Evolutionary conservation across 1,140 invertebrate genomes (phyloP).

Genomic region (Diploscapter pachys): DNA sequence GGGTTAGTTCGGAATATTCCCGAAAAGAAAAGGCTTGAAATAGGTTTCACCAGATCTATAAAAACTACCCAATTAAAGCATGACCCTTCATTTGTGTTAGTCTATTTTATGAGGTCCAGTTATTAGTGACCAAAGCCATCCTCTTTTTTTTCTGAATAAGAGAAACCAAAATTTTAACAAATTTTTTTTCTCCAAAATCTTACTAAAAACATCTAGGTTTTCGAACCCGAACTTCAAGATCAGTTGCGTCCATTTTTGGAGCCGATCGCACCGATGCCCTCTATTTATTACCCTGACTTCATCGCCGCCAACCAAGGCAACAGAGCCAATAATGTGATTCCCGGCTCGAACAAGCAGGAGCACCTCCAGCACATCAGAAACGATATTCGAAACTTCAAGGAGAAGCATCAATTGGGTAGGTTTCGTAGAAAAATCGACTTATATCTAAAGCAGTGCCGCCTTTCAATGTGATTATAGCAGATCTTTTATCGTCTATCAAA

Average conservation of each 20-base stretch:
- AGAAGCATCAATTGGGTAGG: constrained; percentile 62
- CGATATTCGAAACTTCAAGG: constrained; percentile 80
- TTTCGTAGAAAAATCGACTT: constrained; percentile 5
- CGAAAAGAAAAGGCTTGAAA: no score
- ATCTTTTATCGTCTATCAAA: no score
- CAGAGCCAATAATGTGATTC: constrained; percentile 79
- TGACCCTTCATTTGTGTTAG: no score
- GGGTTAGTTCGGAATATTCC: constrained; percentile 53
- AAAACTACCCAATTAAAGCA: no score
- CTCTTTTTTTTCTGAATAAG: no score
- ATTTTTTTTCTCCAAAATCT: no score
- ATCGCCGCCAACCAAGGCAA: constrained; percentile 88
- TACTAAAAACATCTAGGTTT: constrained; percentile 30
- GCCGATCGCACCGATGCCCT: constrained; percentile 74
- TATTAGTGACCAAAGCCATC: no score
- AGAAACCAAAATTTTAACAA: no score
- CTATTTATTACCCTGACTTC: constrained; percentile 83
- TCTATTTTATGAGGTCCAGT: no score
- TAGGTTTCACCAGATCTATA: no score
- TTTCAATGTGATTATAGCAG: no score
- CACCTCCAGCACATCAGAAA: constrained; percentile 71
- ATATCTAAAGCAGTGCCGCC: no score
- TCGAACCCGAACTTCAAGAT: constrained; percentile 63
- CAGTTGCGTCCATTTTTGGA: constrained; percentile 74
- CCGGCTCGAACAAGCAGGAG: constrained; percentile 66